These are phyloP conservation scores for Todus mexicanus DNA, from an alignment of 2,797 vertebrate species.

Conservation along the genomic window DNA sequence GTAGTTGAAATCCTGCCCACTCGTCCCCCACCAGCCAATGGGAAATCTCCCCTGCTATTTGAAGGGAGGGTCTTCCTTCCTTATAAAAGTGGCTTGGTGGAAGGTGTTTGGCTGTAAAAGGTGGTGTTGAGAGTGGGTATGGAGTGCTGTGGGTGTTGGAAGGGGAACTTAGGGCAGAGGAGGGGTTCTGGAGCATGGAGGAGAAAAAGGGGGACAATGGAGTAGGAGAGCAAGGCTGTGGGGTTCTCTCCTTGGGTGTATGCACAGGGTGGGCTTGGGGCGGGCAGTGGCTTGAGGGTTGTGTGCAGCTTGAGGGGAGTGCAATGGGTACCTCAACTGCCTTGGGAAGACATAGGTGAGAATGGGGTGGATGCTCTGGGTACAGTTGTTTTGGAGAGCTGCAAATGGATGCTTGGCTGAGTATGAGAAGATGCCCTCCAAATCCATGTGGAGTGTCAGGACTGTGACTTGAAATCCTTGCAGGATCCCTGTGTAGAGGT, in stretches of 20 bases:
- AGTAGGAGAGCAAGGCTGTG: accelerated
- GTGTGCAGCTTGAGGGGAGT: accelerated
- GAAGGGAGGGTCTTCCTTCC: too few species aligned
- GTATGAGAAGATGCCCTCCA: background rate
- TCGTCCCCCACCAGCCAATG: background rate
- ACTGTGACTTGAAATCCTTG: background rate
- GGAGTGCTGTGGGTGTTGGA: accelerated
- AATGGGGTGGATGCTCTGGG: background rate
- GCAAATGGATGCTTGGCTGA: background rate
- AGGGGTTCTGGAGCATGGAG: background rate
- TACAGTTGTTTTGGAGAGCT: background rate
- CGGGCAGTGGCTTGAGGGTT: background rate
- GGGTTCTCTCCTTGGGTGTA: accelerated
- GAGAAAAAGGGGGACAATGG: too few species aligned
- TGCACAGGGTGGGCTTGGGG: accelerated
- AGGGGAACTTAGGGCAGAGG: accelerated
- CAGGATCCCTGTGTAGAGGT: background rate
- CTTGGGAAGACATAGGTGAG: accelerated
- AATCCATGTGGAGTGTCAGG: accelerated
- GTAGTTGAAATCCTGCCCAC: accelerated
- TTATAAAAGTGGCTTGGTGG: too few species aligned
- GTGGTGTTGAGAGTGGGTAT: accelerated
- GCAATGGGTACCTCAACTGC: too few species aligned
- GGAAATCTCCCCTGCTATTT: background rate
- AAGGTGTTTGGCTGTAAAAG: accelerated